Evolutionary conservation across 2,888 invertebrate genomes (phyloP).

Genomic region (Antitype chi): DNA sequence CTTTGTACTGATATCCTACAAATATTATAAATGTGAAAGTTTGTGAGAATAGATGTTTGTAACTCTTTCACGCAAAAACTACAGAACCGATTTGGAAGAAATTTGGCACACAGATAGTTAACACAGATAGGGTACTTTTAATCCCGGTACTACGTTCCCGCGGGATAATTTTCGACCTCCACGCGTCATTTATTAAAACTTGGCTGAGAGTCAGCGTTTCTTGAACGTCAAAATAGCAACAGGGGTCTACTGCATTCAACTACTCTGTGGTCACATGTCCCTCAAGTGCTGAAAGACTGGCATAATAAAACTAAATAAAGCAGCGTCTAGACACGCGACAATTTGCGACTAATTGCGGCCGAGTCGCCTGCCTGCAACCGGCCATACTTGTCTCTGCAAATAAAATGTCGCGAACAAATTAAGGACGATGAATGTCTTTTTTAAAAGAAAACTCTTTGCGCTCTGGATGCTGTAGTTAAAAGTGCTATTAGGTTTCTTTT

Average conservation of each 20-base stretch:
- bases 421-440: conserved; percentile 52
- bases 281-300: conserved; percentile 33
- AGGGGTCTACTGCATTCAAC: conserved; percentile 22
- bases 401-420: conserved; percentile 52
- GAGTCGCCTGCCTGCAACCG: conserved; percentile 40
- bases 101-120: no score
- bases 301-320: conserved; percentile 52
- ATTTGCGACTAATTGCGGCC: conserved; percentile 63
- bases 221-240: background rate
- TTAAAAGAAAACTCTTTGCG: conserved; percentile 44
- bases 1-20: no score
- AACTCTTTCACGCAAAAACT: no score
- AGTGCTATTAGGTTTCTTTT: conserved; percentile 10
- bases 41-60: no score
- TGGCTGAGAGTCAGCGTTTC: no score
- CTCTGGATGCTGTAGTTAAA: conserved; percentile 27
- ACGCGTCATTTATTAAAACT: no score
- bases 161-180: no score
- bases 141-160: no score
- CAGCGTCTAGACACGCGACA: conserved; percentile 64
- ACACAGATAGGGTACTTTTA: no score
- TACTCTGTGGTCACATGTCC: background rate
- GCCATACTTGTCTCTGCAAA: conserved; percentile 35
- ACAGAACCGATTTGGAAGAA: no score
- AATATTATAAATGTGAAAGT: no score